These are phyloP conservation scores for Cotesia typhae DNA, from an alignment of 1,140 invertebrate genomes.

Conservation along the genomic window DNA sequence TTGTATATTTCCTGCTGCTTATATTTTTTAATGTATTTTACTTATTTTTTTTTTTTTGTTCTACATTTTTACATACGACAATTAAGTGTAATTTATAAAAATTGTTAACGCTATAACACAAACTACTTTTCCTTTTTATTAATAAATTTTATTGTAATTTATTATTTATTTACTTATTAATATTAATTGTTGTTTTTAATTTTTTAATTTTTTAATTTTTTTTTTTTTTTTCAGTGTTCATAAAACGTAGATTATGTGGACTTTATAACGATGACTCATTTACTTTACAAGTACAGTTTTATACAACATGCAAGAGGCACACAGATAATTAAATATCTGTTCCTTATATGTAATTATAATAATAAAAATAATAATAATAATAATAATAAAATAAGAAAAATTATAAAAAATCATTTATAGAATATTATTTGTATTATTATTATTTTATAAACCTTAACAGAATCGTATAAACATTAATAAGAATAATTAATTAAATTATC, in stretches of 20 bases:
- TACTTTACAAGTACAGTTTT: constrained; percentile 23
- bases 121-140: constrained; percentile 11
- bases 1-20: constrained; percentile 17
- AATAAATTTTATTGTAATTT: not conserved
- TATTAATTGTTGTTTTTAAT: constrained; percentile 20
- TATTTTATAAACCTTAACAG: constrained; percentile 12
- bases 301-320: constrained; percentile 18
- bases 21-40: constrained; percentile 9
- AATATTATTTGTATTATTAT: not conserved
- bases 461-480: constrained; percentile 23
- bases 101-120: not conserved
- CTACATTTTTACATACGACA: not conserved
- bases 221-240: constrained; percentile 24
- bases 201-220: constrained; percentile 6
- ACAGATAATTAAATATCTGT: constrained; percentile 24
- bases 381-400: constrained; percentile 11
- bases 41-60: not conserved
- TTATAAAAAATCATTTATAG: not conserved
- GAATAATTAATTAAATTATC: constrained; percentile 24
- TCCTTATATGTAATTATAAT: not conserved
- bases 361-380: not conserved
- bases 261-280: constrained; percentile 31
- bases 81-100: too few species aligned
- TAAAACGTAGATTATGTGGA: constrained; percentile 26
- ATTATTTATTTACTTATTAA: constrained; percentile 5